Base-by-base conservation (phyloP, 2,888 invertebrate genomes). In the Brenthis ino region DNA sequence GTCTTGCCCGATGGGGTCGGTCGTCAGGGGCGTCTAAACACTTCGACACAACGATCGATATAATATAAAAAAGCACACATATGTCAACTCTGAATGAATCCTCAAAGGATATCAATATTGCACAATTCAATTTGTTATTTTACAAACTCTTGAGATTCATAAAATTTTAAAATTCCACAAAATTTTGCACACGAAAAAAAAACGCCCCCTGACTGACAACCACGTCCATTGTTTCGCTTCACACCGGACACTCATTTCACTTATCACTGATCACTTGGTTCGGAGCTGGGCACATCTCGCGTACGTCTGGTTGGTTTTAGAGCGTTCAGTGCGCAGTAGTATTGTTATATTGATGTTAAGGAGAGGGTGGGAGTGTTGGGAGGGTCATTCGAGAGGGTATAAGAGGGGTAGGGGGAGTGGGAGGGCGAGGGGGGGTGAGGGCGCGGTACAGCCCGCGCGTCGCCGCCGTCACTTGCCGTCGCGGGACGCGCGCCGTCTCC, bases 401-500 rank as follows among this genome's bases (percentile, higher is more conserved):
- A 80, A 82, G 71, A 78, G 79, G 75, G 73, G 74, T 57, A 70
- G 58, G 68, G 75, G 73, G 63, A 72, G 72, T 72, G 74, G 69
- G 68, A 70, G 75, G 64, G 77, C 73, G 65, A 68, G 73, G 63
- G 74, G 74, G 61, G 74, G 77, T 69, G 77, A 68, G 72, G 75
- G 78, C 73, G 77, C 87, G 88, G 85, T 84, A 84, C 86, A 87
- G 88, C 87, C 92, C 93, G 93, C 89, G 88, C 88, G 90, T 83
- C 89, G 93, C 94, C 92, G 88, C 87, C 94, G 95, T 96, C 96
- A 96, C 95, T 96, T 96, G 93, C 94, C 95, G 91, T 95, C 95
- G 86, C 95, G 95, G 74, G 95, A 95, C 77, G 94, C 93, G 83
- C 96, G 94, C 84, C 95, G 93, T 81, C 95, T 93, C 77, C 94